Base-by-base conservation (phyloP, 2,113 vertebrate species). In the Morone chrysops region DNA sequence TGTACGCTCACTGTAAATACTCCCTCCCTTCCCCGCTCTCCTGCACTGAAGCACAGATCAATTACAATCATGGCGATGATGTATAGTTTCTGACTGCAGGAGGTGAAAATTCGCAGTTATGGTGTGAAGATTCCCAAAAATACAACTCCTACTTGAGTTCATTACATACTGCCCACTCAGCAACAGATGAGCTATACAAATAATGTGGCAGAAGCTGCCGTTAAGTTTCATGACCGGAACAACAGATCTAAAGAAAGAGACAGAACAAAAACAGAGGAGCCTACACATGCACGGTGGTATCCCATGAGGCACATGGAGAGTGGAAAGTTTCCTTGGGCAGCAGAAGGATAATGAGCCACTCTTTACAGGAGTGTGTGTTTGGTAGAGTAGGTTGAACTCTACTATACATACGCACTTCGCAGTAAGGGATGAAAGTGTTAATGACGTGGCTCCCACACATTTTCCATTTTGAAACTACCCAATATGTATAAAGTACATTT, bases 71-170 rank as follows among this genome's bases (percentile, higher is more conserved):
- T 36, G 13, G 31, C 4, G 4, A 62, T 68, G 66, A 85, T 79
- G 51, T 79, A 85, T 78, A 79, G 80, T 85, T 66, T 81, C 40
- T 74, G 25, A 70, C 51, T 12, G 88, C 81, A 22, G 89, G 83
- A 89, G 85, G 86, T 87, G 83, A 68, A 70, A 71, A 70, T 60
- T 89, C 9, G 22, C 81, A 88, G 76, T 45, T 62, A 59, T 57
- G 70, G 75, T 83, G 85, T 71, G 85, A 91, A 86, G 61, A 62
- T 48, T 75, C 51, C 70, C 71, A 75, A 81, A 86, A 90, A 87
- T 75, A 78, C 68, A 71, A 65, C 66, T 70, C 51, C 79, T 70
- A 36, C 60, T 82, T 80, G 65, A 51, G 57, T 83, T 81, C 56
- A 69, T 81, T 81, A 47, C 41, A 68, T 25, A 48, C 76, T 70